phyloP scores from a whole-genome alignment of 2,888 invertebrate genomes.

The Carcina quercana region DNA sequence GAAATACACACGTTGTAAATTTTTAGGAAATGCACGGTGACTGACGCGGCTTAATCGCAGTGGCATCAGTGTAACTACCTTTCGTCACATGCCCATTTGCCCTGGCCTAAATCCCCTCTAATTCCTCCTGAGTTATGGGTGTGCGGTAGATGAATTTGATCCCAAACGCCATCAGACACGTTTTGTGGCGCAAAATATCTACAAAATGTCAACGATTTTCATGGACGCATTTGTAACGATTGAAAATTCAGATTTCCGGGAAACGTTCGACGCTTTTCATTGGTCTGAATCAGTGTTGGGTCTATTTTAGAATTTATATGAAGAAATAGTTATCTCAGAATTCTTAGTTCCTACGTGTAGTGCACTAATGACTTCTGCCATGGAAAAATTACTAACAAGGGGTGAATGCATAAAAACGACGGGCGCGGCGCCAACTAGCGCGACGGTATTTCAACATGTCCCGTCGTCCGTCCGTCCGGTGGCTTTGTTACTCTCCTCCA shows the following conservation, averaged over 20 bases:
- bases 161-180: not conserved
- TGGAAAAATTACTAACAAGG: conserved; percentile 23
- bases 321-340: no score
- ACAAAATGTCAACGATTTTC: no score
- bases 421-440: conserved; percentile 54
- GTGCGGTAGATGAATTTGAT: not conserved
- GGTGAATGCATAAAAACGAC: conserved; percentile 47
- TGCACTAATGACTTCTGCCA: conserved; percentile 8
- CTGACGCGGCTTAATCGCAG: conserved; percentile 13
- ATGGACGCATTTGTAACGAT: no score
- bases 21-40: conserved; percentile 14
- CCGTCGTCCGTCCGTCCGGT: conserved; percentile 35
- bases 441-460: conserved; percentile 51
- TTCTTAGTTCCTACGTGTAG: no score
- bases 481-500: conserved; percentile 12
- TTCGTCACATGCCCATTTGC: conserved; percentile 6
- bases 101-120: conserved; percentile 10
- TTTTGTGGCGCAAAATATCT: not conserved
- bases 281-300: no score
- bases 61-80: conserved; percentile 1
- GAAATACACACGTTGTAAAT: conserved; percentile 17
- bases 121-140: conserved; percentile 16
- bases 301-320: no score
- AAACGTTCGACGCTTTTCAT: no score
- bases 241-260: no score